phyloP scores from a whole-genome alignment of 2,113 vertebrate genomes.

The Dicerorhinus sumatrensis region DNA sequence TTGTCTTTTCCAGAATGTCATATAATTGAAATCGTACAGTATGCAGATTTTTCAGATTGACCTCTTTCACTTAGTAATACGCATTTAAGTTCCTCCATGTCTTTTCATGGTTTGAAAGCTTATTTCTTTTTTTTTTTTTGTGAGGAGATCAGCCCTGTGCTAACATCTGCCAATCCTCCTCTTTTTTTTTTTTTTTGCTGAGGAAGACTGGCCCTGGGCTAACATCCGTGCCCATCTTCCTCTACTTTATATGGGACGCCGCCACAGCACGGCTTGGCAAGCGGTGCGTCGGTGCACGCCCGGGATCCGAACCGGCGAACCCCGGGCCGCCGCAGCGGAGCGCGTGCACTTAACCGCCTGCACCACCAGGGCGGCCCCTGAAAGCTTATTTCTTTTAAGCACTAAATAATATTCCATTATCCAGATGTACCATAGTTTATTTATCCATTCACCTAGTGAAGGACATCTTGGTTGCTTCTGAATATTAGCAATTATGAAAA shows the following conservation, averaged over 20 bases:
- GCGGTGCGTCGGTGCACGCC: too few species aligned
- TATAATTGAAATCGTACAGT: not conserved
- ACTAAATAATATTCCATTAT: not conserved
- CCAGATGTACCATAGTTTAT: not conserved
- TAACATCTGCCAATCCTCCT: too few species aligned
- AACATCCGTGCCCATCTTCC: too few species aligned
- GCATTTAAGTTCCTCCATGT: not conserved
- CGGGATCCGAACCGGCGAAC: too few species aligned
- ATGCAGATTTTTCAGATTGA: not conserved
- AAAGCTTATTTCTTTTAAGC: not conserved
- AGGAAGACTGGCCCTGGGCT: too few species aligned
- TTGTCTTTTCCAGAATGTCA: not conserved
- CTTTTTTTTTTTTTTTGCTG: too few species aligned
- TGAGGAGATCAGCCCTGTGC: too few species aligned
- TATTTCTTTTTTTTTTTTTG: not conserved
- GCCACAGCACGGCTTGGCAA: too few species aligned
- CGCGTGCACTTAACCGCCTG: too few species aligned
- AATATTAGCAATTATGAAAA: not conserved
- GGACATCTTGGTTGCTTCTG: not conserved
- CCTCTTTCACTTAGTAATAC: not conserved
- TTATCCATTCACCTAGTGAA: not conserved
- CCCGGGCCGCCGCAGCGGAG: too few species aligned
- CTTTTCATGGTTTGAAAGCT: not conserved
- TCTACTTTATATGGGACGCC: too few species aligned
- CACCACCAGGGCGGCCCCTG: too few species aligned